Evolutionary conservation across 2,113 vertebrate species (phyloP).

Genomic region (Acrocephalus arundinaceus): DNA sequence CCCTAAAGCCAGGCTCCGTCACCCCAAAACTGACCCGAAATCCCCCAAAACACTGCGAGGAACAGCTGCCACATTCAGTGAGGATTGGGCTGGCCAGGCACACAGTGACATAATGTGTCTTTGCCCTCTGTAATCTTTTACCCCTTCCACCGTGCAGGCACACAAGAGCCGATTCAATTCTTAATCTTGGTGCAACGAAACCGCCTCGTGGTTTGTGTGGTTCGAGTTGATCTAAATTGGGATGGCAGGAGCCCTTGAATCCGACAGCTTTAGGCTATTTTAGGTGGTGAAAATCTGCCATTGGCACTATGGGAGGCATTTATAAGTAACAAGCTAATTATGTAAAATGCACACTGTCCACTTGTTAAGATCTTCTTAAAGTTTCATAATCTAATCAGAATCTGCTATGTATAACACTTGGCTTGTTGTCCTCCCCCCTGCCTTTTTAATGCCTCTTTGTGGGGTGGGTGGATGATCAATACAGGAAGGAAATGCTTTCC

Average conservation of each 20-base stretch:
- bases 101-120: slow-evolving; percentile 12
- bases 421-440: slow-evolving; percentile 4
- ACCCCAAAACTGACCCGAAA: not conserved
- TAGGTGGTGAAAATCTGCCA: slow-evolving; percentile 53
- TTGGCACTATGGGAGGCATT: slow-evolving; percentile 51
- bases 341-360: slow-evolving; percentile 56
- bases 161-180: slow-evolving; percentile 58
- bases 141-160: slow-evolving; percentile 27
- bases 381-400: slow-evolving; percentile 61
- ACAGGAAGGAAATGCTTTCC: slow-evolving; percentile 42
- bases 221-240: slow-evolving; percentile 62
- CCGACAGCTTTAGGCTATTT: slow-evolving; percentile 63
- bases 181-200: slow-evolving; percentile 41
- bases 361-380: slow-evolving; percentile 62
- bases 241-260: slow-evolving; percentile 46
- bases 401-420: slow-evolving; percentile 48
- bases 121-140: slow-evolving; percentile 15
- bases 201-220: slow-evolving; percentile 36
- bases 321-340: slow-evolving; percentile 61
- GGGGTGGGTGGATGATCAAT: not conserved
- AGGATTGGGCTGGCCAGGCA: not conserved
- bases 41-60: not conserved
- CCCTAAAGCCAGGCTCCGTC: not conserved
- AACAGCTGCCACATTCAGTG: not conserved
- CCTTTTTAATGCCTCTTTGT: slow-evolving; percentile 2